Evolutionary conservation across 2,113 vertebrate genomes (phyloP), one percentile per base, ranked within the genome.

Genomic region (Mastomys natalensis): DNA sequence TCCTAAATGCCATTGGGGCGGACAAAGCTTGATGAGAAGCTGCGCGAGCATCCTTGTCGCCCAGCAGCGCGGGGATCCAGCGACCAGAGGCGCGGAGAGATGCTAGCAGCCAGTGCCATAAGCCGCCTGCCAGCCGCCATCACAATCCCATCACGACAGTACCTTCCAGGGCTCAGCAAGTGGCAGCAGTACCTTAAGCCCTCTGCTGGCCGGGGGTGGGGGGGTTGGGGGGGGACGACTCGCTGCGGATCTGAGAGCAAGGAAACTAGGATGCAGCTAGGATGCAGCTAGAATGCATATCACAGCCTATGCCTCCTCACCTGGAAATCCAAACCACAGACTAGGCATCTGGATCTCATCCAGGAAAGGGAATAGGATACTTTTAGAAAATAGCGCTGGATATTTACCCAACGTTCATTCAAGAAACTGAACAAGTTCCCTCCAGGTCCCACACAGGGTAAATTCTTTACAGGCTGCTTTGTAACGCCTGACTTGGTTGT

Each of bases 61-160:
- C 93, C 87, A 55, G 92, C 37, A 29, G 85, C 43, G 74, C 58
- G 68, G 94, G 74, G 60, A 43, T 87, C 98, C 8, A 84, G 90
- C 10, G 53, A 95, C 80, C 70, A 82, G 51, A 97, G 74, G 37
- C 93, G 82, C 93, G 89, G 96, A 53, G 94, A 96, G 64, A 97
- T 55, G 80, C 95, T 90, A 84, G 85, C 94, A 12, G 89, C 97
- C 86, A 95, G 78, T 43, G 72, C 82, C 96, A 97, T 85, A 96
- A 98, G 74, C 29, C 95, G 96, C 91, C 92, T 87, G 93, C 90
- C 96, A 37, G 95, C 96, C 95, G 96, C 95, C 97, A 97, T 98
- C 26, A 82, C 94, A 60, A 89, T 97, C 97, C 97, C 96, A 37
- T 55, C 96, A 2, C 4, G 16, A 31, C 5, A 12, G 40, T 22